Evolutionary conservation across 92 coral and sea anemone species (phyloP).

Genomic region (Parazoanthus swiftii): DNA sequence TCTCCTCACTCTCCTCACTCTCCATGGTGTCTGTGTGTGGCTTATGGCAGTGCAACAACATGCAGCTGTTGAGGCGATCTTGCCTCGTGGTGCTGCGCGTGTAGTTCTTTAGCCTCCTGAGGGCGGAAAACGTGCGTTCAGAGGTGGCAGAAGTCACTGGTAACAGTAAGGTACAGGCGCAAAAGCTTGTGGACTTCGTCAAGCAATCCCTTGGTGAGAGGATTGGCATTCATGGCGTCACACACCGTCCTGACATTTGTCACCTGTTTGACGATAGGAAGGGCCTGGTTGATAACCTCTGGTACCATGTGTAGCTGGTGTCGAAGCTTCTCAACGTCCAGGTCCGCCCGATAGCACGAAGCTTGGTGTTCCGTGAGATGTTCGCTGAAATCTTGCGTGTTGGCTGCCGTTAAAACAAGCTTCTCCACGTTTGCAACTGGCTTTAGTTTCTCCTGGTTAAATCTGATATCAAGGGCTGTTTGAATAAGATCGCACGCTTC

Average conservation of each 20-base stretch:
- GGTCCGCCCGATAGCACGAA: slow-evolving; percentile 43
- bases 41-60: slow-evolving; percentile 22
- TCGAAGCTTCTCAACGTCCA: slow-evolving; percentile 48
- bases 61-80: slow-evolving; percentile 21
- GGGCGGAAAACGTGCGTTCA: slow-evolving; percentile 38
- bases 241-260: slow-evolving; percentile 40
- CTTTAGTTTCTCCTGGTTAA: slow-evolving; percentile 54
- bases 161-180: slow-evolving; percentile 18
- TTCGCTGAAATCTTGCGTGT: slow-evolving; percentile 39
- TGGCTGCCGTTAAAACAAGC: slow-evolving; percentile 49
- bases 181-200: slow-evolving; percentile 36
- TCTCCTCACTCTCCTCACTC: not conserved
- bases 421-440: slow-evolving; percentile 46
- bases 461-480: slow-evolving; percentile 55
- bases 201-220: slow-evolving; percentile 43
- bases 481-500: slow-evolving; percentile 55
- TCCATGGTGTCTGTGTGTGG: slow-evolving; percentile 35
- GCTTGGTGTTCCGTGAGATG: slow-evolving; percentile 38
- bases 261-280: slow-evolving; percentile 44
- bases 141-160: slow-evolving; percentile 29
- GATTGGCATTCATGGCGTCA: slow-evolving; percentile 40
- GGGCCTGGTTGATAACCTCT: slow-evolving; percentile 44
- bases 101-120: slow-evolving; percentile 31
- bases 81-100: slow-evolving; percentile 19
- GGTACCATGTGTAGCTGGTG: slow-evolving; percentile 53